phyloP scores from a whole-genome alignment of 2,797 vertebrate genomes.

The Acanthurus leucopareius region DNA sequence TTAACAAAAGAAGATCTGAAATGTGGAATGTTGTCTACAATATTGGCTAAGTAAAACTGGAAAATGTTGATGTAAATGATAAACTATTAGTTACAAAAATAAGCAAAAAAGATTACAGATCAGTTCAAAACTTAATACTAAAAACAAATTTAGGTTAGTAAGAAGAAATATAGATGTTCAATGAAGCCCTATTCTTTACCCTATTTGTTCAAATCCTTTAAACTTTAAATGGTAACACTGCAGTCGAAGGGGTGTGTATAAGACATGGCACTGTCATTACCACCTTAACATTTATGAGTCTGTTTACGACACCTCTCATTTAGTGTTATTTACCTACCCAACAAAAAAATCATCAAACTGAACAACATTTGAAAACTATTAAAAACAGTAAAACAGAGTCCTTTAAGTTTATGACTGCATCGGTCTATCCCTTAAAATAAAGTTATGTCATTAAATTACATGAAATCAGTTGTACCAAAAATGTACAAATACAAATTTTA shows the following conservation, averaged over 20 bases:
- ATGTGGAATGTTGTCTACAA: background rate
- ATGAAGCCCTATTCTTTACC: background rate
- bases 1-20: background rate
- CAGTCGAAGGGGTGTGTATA: background rate
- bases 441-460: no score
- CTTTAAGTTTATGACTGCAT: no score
- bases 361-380: no score
- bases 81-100: background rate
- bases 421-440: no score
- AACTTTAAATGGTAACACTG: background rate
- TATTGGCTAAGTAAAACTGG: background rate
- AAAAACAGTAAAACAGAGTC: no score
- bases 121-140: background rate
- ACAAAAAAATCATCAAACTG: no score
- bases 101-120: constrained; percentile 3
- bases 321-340: no score
- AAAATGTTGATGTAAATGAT: constrained; percentile 3
- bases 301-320: no score
- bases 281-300: no score
- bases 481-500: no score
- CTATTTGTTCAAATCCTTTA: background rate
- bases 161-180: background rate
- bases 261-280: no score
- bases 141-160: background rate
- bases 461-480: no score